Base-by-base conservation (phyloP, 2,113 vertebrate species). In the Raja brachyura region DNA sequence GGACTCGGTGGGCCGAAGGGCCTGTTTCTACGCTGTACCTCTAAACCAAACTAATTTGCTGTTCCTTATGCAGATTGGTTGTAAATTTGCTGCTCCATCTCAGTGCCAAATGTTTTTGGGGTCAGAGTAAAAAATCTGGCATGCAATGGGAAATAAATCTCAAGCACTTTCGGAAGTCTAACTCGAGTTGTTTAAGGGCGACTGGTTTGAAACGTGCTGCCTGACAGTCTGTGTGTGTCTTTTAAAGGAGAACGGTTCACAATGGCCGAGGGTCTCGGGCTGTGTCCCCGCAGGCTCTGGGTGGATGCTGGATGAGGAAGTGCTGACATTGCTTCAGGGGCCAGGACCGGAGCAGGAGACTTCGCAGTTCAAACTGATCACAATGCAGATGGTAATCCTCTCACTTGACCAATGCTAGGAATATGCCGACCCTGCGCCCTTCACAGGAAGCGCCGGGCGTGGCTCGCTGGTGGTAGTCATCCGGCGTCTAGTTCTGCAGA, bases 281-380 rank as follows among this genome's bases (percentile, higher is more conserved):
- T 93, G 9, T 5, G 66, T 79, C 28, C 81, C 88, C 20, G 73
- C 93, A 0, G 93, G 95, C 0, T 94, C 97, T 94, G 97, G 97
- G 74, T 95, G 96, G 94, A 96, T 95, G 0, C 94, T 97, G 95
- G 97, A 98, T 94, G 95, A 94, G 93, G 97, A 98, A 93, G 96
- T 97, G 78, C 94, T 97, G 20, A n/a, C 97, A 92, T 95, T 98
- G 93, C 95, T 97, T 16, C 97, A 97, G 93, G 96, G 96, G 6
- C 95, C 96, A 5, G 96, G 93, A 78, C 95, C 95, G n/a, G 96
- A 97, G 33, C 95, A 96, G 48, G 94, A 94, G 0, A 95, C 95
- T 74, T 93, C 95, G 92, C 96, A 97, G 93, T 97, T 97, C 94
- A 97, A 94, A 93, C 77, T 75, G 33, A 78, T 95, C 0, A 63